phyloP scores from a whole-genome alignment of 2,113 vertebrate species.

The Leptocoma aspasia region DNA sequence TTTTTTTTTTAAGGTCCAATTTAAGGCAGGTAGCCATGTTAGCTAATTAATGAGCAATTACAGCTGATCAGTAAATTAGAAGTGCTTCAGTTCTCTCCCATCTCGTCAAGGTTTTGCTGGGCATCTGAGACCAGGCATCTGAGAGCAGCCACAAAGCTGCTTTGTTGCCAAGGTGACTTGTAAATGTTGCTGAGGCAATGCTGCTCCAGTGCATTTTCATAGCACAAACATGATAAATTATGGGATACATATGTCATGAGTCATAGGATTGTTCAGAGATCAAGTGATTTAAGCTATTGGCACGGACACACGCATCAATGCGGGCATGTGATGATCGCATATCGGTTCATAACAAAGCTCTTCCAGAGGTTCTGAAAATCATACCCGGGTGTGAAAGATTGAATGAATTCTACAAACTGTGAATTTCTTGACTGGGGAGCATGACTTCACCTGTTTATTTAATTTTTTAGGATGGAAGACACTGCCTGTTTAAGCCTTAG shows the following conservation, averaged over 20 bases:
- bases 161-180: conserved; percentile 76
- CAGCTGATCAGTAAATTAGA: background rate
- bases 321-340: background rate
- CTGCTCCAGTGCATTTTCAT: conserved; percentile 68
- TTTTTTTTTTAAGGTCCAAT: background rate
- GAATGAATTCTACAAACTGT: background rate
- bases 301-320: conserved; percentile 23
- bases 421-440: background rate
- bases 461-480: background rate
- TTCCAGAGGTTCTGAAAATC: background rate
- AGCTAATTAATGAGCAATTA: background rate
- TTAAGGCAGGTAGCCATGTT: background rate
- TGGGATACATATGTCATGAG: conserved; percentile 74
- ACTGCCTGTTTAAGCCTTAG: background rate
- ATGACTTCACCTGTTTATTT: background rate
- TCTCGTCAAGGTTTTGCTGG: conserved; percentile 59
- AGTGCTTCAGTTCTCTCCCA: conserved; percentile 39
- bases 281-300: conserved; percentile 68
- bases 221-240: conserved; percentile 76
- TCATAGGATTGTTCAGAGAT: conserved; percentile 73
- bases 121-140: conserved; percentile 45
- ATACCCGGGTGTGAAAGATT: background rate
- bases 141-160: conserved; percentile 62
- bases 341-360: background rate
- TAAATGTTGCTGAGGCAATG: conserved; percentile 81